Base-by-base conservation (phyloP, 2,113 vertebrate species). In the Bothrops jararaca region DNA sequence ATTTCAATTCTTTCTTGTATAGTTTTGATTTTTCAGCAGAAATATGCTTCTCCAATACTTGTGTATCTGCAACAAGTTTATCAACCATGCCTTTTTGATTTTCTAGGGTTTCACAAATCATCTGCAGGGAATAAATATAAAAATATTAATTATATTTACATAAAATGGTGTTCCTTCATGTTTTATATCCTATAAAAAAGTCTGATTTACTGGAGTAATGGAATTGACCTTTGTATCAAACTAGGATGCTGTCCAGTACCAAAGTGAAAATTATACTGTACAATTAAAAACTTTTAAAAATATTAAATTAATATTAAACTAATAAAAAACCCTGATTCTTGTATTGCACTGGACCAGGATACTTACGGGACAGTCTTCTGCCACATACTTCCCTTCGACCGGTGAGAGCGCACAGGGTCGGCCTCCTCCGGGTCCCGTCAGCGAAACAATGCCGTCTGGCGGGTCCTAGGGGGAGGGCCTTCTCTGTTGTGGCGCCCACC, bases 91-190 rank as follows among this genome's bases (percentile, higher is more conserved):
- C 94, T 89, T 97, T 98, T 94, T 98, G 98, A 95, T 97, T 97
- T 96, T 98, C 98, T 91, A 99, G 97, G 56, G 97, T 97, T 91
- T 98, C 97, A 97, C 96, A 98, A 93, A 98, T 56, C 0, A 52
- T 91, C 99, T 99, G 56, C 4, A 93, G 92, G 0, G 2, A 4
- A 52, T 86, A 91, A 2, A 3, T 12, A 89, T 12, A 11, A 92
- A 86, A 69, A 53, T 42, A 24, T 13, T 22, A 53, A 58, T 92
- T 29, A 86, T 1, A 39, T 85, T 50, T 89, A n/a, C 13, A 48
- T 15, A 85, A 24, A 80, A 6, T 52, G 24, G 23, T 10, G 53
- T 24, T 39, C 18, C 18, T 80, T 2, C 23, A 52, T 54, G 23
- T 18, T 26, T 80, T 42, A 15, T 50, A 80, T 85, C 13, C 9